Conservation (phyloP, 2,797 vertebrate species). For the Cetoscarus ocellatus region DNA sequence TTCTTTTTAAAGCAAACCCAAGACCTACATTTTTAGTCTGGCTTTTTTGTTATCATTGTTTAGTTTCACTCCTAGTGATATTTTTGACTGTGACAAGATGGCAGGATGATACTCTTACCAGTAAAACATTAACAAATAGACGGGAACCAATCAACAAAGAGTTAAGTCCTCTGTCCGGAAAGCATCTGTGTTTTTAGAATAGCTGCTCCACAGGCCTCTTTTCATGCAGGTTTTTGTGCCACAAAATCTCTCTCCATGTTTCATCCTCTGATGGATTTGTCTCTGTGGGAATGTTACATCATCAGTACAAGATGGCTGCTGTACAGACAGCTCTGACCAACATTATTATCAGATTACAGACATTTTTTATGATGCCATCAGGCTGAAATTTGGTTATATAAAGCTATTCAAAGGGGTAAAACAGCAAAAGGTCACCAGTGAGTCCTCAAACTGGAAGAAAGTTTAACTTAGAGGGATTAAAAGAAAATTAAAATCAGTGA, state of each 20-base stretch:
- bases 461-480: background rate
- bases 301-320: slow-evolving; percentile 28
- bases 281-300: slow-evolving; percentile 38
- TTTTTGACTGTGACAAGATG: too few relatives aligned
- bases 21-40: too few relatives aligned
- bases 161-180: background rate
- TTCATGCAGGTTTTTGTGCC: slow-evolving; percentile 3
- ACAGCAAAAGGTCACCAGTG: background rate
- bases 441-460: background rate
- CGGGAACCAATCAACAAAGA: background rate
- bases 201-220: background rate
- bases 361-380: background rate
- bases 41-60: too few relatives aligned
- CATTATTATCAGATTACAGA: background rate
- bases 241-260: slow-evolving; percentile 13
- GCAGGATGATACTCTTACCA: too few relatives aligned
- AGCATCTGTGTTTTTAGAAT: background rate
- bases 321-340: background rate
- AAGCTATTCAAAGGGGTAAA: background rate
- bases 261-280: slow-evolving; percentile 32
- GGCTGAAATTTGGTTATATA: background rate
- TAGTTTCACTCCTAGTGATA: too few relatives aligned
- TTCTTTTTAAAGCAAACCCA: too few relatives aligned
- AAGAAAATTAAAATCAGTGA: background rate
- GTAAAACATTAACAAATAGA: too few relatives aligned